Base-by-base conservation (phyloP, 2,113 vertebrate species). In the Anser cygnoides region DNA sequence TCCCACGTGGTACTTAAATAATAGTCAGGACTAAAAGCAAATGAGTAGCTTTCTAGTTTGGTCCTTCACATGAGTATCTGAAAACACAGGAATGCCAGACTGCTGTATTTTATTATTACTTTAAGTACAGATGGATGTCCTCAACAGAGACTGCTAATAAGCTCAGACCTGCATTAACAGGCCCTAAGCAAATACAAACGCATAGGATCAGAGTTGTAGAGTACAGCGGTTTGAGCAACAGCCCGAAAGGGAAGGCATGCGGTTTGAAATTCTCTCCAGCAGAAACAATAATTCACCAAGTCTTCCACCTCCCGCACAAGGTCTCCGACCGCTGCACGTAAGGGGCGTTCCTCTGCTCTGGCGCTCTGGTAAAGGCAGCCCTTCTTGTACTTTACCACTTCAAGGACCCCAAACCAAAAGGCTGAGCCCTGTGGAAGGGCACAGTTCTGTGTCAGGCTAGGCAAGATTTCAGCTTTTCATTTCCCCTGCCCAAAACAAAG, bases 401-500 rank as follows among this genome's bases (percentile, higher is more conserved):
- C 49, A 75, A 82, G 35, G 17, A 82, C 49, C 89, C 35, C 49
- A 89, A 81, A 81, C 3, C 33, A 87, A 91, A 89, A 87, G 39
- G 12, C 57, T 87, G 37, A 81, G 68, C 28, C 26, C 13, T 59
- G 12, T 82, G 46, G 77, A 91, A 92, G 4, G 35, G 39, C 92
- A 62, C 41, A 58, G 26, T 95, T 91, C 81, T 72, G 19, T 74
- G 25, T 68, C 70, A 78, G 65, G 49, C 0, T 0, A 83, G 50
- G 89, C 52, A 72, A 95, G 52, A 92, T 68, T 92, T 87, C 91
- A 89, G 58, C 29, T 84, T 93, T 91, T 74, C 52, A 72, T 75
- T 93, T 87, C 77, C 67, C 87, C 54, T 79, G 21, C 15, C 52
- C 54, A 91, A 95, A 95, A 93, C 66, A 96, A 82, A 91, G 33